Evolutionary conservation across 2,113 vertebrate genomes (phyloP), one percentile per base, ranked within the genome.

Genomic region (Petroica traversi): DNA sequence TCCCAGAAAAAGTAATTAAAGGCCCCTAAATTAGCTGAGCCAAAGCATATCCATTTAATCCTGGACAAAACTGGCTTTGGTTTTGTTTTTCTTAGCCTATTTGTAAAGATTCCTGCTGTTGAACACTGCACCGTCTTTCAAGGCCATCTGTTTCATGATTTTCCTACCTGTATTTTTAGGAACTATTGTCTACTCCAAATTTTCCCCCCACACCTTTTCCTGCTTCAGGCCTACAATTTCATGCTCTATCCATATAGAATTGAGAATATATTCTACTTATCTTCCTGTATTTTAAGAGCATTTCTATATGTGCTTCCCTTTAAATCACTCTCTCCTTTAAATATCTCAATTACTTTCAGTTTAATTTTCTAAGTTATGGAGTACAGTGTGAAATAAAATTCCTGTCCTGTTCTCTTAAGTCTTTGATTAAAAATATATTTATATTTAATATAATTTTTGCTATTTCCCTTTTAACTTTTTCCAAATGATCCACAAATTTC

Each of bases 161-260:
- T 69, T 40, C 28, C 9, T 48, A 5, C 36, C 8, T 69, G 49
- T 66, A 57, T 24, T 78, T 24, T 82, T 59, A 64, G 17, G 26
- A 59, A 46, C 36, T 63, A 5, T 46, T 89, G 13, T 63, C 52
- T 40, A 26, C 29, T 28, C 24, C 11, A 33, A 5, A 8, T 38
- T 57, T 63, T 2, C 2, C 1, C 11, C 1, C 5, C 3, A 5
- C 1, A 29, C 1, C 2, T 31, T 66, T 61, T 52, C n/a, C 41
- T 28, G 7, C n/a, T 45, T 74, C 18, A 88, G 31, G 8, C 20
- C 29, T 78, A 19, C 11, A 9, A n/a, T 52, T 69, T 90, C 51
- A 74, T 85, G 12, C 22, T 61, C 18, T 31, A 15, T 12, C 16
- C 6, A 18, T 5, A 57, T 12, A 61, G 14, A 85, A 69, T 3